Conservation (phyloP, 2,888 invertebrate species). For the Andrena chrysosceles region DNA sequence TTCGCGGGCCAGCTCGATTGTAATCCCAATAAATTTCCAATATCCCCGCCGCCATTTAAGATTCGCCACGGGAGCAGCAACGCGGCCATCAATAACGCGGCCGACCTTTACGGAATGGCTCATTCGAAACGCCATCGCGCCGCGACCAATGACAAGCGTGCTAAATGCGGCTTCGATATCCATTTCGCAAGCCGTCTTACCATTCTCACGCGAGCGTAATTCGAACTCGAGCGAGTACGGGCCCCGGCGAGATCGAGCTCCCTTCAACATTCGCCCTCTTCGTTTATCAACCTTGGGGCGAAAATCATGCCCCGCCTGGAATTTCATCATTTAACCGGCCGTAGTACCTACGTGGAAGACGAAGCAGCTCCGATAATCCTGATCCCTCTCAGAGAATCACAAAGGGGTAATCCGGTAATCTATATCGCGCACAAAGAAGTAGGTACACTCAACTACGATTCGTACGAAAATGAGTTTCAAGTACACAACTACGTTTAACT, state of each 20-base stretch:
- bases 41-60: constrained; percentile 47
- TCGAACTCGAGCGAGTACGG: constrained; percentile 39
- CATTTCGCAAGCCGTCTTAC: constrained; percentile 47
- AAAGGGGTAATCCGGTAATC: no score
- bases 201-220: constrained; percentile 44
- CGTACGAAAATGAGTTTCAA: background rate
- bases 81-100: constrained; percentile 50
- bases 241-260: background rate
- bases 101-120: constrained; percentile 43
- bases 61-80: constrained; percentile 53
- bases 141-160: constrained; percentile 48
- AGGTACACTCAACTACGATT: no score
- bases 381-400: no score
- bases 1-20: constrained; percentile 15
- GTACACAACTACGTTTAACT: background rate
- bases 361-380: no score
- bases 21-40: constrained; percentile 47
- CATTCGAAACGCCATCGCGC: constrained; percentile 48
- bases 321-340: background rate
- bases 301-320: background rate
- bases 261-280: background rate
- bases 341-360: no score
- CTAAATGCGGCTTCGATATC: constrained; percentile 56
- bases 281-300: background rate
- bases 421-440: no score